Base-by-base conservation (phyloP, 2,888 invertebrate genomes). In the Luperina nickerlii region DNA sequence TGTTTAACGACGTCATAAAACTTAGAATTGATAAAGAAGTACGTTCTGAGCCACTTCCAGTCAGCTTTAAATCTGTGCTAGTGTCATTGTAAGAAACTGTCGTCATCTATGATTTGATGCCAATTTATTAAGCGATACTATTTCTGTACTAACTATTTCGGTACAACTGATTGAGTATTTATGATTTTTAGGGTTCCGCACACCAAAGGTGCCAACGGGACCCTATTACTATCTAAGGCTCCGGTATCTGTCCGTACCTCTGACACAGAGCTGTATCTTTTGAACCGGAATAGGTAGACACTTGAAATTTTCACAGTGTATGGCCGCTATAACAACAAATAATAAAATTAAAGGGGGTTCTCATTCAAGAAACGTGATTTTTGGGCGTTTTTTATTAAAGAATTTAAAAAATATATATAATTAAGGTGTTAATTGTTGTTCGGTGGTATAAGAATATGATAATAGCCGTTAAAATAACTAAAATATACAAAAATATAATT, bases 91-190 rank as follows among this genome's bases (percentile, higher is more conserved):
- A 83, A 87, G 84, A 83, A 78, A 66, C 77, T 74, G 69, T 82
- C 81, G 85, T 88, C 91, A 88, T 72, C 83, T 57, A 86, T 87
- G 88, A 90, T 89, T 68, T 84, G 90, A 88, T 92, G 92, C 92
- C 92, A 92, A 92, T 90, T 90, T 83, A 91, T 85, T 75, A 81
- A 78, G 75, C 74, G 81, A 72, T 9, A 68, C 86, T 91, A 91
- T 92, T 90, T 90, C 77, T 87, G 90, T 85, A 48, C 51, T 8
- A 42, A 83, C 76, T 88, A 91, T 89, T 89, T 90, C 72, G 73
- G 84, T 85, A 71, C 75, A 70, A 73, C 65, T 51, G 78, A 86
- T 85, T 77, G 69, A 76, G 65, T 63, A 69, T 67, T 80, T 74
- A 80, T 78, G 73, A 67, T 83, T 79, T 81, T 73, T 18, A 11